Conservation (phyloP, 2,888 invertebrate genomes). For the Cetonia aurata region DNA sequence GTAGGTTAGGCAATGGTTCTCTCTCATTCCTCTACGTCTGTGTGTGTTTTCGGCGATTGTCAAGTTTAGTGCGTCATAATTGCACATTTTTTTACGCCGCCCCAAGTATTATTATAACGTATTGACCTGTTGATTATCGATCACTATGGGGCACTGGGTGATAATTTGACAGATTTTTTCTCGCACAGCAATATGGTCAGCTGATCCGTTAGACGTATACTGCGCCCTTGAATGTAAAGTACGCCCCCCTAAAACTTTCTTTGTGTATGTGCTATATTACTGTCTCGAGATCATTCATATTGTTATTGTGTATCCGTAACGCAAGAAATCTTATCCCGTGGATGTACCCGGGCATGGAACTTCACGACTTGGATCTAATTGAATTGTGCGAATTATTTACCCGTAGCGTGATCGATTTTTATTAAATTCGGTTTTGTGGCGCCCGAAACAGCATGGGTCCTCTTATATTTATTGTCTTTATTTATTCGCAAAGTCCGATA, state of each 20-base stretch:
- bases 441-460: too few relatives aligned
- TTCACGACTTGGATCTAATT: too few relatives aligned
- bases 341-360: too few relatives aligned
- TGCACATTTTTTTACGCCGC: slow-evolving; percentile 47
- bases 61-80: slow-evolving; percentile 63
- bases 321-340: too few relatives aligned
- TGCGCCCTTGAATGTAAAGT: slow-evolving; percentile 53
- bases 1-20: slow-evolving; percentile 61
- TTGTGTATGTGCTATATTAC: slow-evolving; percentile 31
- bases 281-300: too few relatives aligned
- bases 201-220: slow-evolving; percentile 50
- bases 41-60: slow-evolving; percentile 59
- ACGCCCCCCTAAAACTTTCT: slow-evolving; percentile 51
- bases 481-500: too few relatives aligned
- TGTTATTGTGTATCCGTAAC: too few relatives aligned
- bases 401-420: too few relatives aligned
- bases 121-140: slow-evolving; percentile 50
- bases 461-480: too few relatives aligned
- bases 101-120: slow-evolving; percentile 46
- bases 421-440: too few relatives aligned
- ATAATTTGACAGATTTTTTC: slow-evolving; percentile 41
- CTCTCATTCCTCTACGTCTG: slow-evolving; percentile 48
- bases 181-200: slow-evolving; percentile 48
- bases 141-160: slow-evolving; percentile 14
- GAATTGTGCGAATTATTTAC: too few relatives aligned